phyloP scores from a whole-genome alignment of 2,797 vertebrate species.

The Diceros bicornis region DNA sequence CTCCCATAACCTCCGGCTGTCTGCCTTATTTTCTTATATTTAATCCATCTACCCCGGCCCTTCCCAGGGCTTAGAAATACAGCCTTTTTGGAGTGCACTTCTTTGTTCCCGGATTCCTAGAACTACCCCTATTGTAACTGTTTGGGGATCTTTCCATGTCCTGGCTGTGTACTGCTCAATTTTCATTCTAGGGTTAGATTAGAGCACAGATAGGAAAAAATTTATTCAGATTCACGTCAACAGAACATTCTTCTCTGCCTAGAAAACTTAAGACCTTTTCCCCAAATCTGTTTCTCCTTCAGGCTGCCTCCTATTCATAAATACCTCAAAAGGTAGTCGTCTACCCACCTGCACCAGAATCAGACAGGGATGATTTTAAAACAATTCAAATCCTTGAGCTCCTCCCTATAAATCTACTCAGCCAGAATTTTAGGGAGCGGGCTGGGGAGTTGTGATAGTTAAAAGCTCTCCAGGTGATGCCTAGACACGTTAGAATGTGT shows the following conservation, averaged over 20 bases:
- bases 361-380: background rate
- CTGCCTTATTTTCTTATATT: constrained; percentile 32
- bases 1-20: background rate
- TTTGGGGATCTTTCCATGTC: background rate
- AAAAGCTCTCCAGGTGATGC: constrained; percentile 57
- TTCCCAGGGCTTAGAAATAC: background rate
- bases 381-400: background rate
- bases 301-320: background rate
- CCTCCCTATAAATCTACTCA: background rate
- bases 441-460: constrained; percentile 52
- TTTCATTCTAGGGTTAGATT: background rate
- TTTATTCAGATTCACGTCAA: background rate
- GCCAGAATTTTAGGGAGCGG: background rate
- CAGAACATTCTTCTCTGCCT: background rate
- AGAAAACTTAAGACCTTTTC: background rate
- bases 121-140: background rate
- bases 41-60: background rate
- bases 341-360: background rate
- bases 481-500: background rate
- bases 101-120: background rate
- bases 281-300: background rate
- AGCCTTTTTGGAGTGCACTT: background rate
- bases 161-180: background rate
- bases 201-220: background rate
- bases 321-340: background rate